Percentiles rank a stretch among this genome's conserved stretches.
These are phyloP conservation scores for Tanypteryx hageni DNA, from an alignment of 2,888 invertebrate genomes.

Conservation along the genomic window DNA sequence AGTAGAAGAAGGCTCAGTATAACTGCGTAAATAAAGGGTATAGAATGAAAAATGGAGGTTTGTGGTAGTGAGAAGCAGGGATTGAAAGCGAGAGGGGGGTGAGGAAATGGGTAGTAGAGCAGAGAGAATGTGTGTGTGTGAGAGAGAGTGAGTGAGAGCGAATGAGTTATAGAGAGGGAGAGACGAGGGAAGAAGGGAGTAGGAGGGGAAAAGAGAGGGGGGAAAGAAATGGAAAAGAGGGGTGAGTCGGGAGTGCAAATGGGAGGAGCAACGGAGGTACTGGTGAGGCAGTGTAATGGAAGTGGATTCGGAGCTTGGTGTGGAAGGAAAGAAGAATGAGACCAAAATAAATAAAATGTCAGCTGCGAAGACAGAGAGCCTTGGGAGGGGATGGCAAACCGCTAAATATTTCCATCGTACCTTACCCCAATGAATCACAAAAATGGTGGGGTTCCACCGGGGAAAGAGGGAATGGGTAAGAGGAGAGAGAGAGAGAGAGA, in stretches of 20 bases:
- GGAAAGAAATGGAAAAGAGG: not conserved
- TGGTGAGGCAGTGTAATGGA: not conserved
- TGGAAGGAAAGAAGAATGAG: not conserved
- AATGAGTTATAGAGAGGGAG: not conserved
- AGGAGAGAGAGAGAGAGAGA: not conserved
- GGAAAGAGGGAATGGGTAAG: not conserved
- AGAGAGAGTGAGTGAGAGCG: not conserved
- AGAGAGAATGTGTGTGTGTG: not conserved
- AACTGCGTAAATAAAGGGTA: too few species aligned
- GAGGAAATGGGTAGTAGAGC: too few species aligned
- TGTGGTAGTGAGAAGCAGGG: too few species aligned
- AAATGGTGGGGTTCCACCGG: not conserved
- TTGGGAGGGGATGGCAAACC: constrained; percentile 10
- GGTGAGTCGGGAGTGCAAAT: not conserved
- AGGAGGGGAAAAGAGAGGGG: not conserved
- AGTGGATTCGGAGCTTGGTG: constrained; percentile 9
- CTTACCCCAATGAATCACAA: constrained; percentile 35
- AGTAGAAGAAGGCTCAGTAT: too few species aligned
- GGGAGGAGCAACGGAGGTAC: not conserved
- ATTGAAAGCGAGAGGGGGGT: too few species aligned
- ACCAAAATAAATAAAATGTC: constrained; percentile 45
- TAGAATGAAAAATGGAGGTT: too few species aligned
- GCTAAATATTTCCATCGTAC: constrained; percentile 38
- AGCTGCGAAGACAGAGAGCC: constrained; percentile 16
- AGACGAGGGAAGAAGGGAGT: not conserved